These are phyloP conservation scores for Empidonax traillii DNA, from an alignment of 2,113 vertebrate genomes.

Conservation along the genomic window DNA sequence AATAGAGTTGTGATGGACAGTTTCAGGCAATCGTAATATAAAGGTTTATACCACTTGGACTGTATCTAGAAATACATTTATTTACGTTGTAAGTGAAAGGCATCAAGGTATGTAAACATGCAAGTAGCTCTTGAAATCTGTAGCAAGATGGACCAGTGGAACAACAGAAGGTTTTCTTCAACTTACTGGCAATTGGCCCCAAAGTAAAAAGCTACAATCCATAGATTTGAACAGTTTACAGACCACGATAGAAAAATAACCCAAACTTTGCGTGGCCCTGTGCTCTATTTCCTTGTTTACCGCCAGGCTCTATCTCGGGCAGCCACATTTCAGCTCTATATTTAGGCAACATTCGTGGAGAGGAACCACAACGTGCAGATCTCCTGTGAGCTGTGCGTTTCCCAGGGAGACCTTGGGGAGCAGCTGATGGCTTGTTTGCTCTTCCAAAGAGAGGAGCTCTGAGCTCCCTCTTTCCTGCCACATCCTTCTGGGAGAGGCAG, in stretches of 20 bases:
- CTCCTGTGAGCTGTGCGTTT: not conserved
- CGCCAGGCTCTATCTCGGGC: not conserved
- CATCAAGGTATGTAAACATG: not conserved
- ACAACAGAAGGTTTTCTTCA: not conserved
- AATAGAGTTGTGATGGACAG: not conserved
- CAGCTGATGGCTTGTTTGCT: not conserved
- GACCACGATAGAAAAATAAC: not conserved
- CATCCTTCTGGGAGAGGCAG: not conserved
- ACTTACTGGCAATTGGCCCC: not conserved
- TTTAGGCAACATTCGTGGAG: conserved; percentile 12
- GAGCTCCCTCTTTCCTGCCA: not conserved
- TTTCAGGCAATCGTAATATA: not conserved
- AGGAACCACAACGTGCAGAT: not conserved
- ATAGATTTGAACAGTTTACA: conserved; percentile 15
- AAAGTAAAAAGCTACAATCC: not conserved
- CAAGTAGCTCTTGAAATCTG: not conserved
- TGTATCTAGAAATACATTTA: not conserved
- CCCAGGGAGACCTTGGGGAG: conserved; percentile 2
- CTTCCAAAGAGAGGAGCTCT: not conserved
- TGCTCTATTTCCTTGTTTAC: conserved; percentile 23
- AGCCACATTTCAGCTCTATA: conserved; percentile 40
- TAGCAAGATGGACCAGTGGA: not conserved
- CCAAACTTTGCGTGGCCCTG: not conserved
- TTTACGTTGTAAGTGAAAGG: not conserved
- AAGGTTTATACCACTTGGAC: not conserved